phyloP scores from a whole-genome alignment of 2,888 invertebrate genomes.

The Callosobruchus maculatus region DNA sequence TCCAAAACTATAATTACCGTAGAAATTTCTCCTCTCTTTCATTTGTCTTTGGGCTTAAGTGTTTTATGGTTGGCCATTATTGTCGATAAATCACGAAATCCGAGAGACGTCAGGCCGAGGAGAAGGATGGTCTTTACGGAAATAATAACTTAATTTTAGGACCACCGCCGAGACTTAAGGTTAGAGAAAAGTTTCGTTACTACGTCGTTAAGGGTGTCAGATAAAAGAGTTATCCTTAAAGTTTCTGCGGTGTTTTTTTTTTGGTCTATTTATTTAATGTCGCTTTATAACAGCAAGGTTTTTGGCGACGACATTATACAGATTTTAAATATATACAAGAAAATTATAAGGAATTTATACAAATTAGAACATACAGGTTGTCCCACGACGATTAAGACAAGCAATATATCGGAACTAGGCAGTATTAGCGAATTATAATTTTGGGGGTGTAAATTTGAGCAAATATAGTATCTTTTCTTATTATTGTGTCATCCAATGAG shows the following conservation, averaged over 20 bases:
- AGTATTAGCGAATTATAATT: too few species aligned
- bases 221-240: not conserved
- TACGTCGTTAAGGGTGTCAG: not conserved
- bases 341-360: too few species aligned
- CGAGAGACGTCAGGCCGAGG: not conserved
- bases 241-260: not conserved
- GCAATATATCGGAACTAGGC: too few species aligned
- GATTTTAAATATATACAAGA: too few species aligned
- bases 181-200: not conserved
- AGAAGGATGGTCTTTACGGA: not conserved
- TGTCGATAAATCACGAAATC: slow-evolving; percentile 14
- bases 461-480: too few species aligned
- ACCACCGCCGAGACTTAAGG: not conserved
- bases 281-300: too few species aligned
- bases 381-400: too few species aligned
- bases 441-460: too few species aligned
- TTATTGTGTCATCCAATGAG: too few species aligned
- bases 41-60: slow-evolving; percentile 13
- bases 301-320: too few species aligned
- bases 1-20: slow-evolving; percentile 23
- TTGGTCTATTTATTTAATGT: not conserved
- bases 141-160: not conserved
- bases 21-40: slow-evolving; percentile 19
- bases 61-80: slow-evolving; percentile 15
- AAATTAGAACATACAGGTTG: too few species aligned